A percentile compares a stretch with the other conserved stretches of the same genome.
Conservation (phyloP, 2,888 invertebrate species). For the Sympetrum striolatum region DNA sequence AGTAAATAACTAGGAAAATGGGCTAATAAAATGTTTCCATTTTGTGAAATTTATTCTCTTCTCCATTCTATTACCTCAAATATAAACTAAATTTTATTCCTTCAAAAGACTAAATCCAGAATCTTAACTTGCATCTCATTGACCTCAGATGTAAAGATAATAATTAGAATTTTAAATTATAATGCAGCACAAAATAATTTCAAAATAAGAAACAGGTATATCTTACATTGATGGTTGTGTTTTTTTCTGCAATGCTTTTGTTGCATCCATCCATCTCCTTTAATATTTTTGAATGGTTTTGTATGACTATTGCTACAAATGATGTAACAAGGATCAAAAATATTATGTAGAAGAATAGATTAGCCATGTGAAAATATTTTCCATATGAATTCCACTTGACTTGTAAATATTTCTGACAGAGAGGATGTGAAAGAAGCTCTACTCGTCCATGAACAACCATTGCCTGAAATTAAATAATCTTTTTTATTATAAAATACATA, state of each 20-base stretch:
- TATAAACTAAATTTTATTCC: too few relatives aligned
- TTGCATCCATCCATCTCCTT: neutral
- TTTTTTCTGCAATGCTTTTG: neutral
- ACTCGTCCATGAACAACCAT: slow-evolving; percentile 87
- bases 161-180: too few relatives aligned
- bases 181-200: too few relatives aligned
- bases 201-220: neutral
- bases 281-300: neutral
- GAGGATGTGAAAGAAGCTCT: slow-evolving; percentile 81
- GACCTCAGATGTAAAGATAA: too few relatives aligned
- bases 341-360: slow-evolving; percentile 79
- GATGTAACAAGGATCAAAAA: slow-evolving; percentile 80
- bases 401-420: slow-evolving; percentile 86
- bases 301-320: slow-evolving; percentile 75
- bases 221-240: neutral
- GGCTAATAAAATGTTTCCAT: too few relatives aligned
- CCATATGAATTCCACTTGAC: slow-evolving; percentile 94
- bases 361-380: slow-evolving; percentile 82
- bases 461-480: slow-evolving; percentile 65
- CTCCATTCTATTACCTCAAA: too few relatives aligned
- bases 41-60: too few relatives aligned
- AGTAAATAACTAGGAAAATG: too few relatives aligned
- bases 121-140: too few relatives aligned
- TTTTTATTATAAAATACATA: too few relatives aligned
- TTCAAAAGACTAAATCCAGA: too few relatives aligned